Evolutionary conservation across 2,888 invertebrate species (phyloP).

Genomic region (Ophonus ardosiacus): DNA sequence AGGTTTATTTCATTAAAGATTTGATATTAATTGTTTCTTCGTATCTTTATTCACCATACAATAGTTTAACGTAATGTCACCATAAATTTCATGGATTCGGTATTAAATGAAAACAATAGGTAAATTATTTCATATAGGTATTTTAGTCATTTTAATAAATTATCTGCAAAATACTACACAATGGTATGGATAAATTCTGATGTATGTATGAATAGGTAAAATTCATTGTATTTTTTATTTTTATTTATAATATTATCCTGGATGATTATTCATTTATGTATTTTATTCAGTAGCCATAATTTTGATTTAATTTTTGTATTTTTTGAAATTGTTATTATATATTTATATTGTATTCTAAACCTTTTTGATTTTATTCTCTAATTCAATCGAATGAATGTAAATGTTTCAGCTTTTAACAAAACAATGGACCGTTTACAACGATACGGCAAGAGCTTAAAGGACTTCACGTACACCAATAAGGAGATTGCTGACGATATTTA

Average conservation of each 20-base stretch:
- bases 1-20: not conserved
- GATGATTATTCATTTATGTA: not conserved
- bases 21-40: not conserved
- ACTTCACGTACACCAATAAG: constrained; percentile 97
- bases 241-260: not conserved
- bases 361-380: too few species aligned
- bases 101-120: not conserved
- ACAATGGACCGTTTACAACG: constrained; percentile 93
- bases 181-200: not conserved
- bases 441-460: constrained; percentile 90
- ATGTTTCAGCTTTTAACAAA: constrained; percentile 92
- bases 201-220: not conserved
- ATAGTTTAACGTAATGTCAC: not conserved
- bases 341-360: too few species aligned
- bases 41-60: not conserved
- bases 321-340: too few species aligned
- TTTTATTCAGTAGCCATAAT: not conserved
- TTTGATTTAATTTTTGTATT: too few species aligned
- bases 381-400: constrained; percentile 10
- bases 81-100: not conserved
- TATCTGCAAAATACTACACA: not conserved
- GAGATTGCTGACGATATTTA: constrained; percentile 97
- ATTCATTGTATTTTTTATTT: not conserved
- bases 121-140: not conserved
- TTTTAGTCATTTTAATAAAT: not conserved